Base-by-base conservation (phyloP, 2,113 vertebrate species). In the Dicerorhinus sumatrensis region DNA sequence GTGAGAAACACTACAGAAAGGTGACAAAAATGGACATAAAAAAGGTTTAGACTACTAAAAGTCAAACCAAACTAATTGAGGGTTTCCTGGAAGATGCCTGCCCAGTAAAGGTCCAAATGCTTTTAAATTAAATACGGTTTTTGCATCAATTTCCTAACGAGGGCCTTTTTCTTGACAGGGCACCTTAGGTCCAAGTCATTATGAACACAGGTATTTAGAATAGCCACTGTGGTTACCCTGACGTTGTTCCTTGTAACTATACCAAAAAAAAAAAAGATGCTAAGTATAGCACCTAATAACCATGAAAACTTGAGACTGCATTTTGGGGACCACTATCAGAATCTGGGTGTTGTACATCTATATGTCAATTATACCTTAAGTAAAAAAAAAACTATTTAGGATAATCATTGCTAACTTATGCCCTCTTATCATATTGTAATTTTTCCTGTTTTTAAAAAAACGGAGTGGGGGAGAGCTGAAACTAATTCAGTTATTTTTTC, bases 91-190 rank as follows among this genome's bases (percentile, higher is more conserved):
- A 48, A 91, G 60, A 63, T 46, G 16, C 16, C 48, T 46, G 12
- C 11, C 48, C 23, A 75, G 8, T 36, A 46, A 76, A 89, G 14
- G 48, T 80, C 29, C 79, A 89, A 94, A 82, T 27, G 23, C 14
- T 88, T 88, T 46, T 82, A 82, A 82, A 92, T 86, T 67, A 91
- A 91, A 60, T 76, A 93, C 4, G 25, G 13, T 8, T 65, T 80
- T 62, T 62, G 23, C 20, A 91, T 86, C 58, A 70, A n/a, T 60
- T 89, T 94, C 60, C 51, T 9, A 76, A 36, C 27, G 1, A 58
- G 0, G 21, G 48, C 4, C 9, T 46, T 92, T 76, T 31, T 42
- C 58, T 84, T 75, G 17, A 54, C 67, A 67, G 20, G 3, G 27
- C 3, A 75, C 39, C 14, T 27, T 13, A 48, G 42, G 12, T 75